Evolutionary conservation across 2,113 vertebrate genomes (phyloP).

Genomic region (Noturus placidus): DNA sequence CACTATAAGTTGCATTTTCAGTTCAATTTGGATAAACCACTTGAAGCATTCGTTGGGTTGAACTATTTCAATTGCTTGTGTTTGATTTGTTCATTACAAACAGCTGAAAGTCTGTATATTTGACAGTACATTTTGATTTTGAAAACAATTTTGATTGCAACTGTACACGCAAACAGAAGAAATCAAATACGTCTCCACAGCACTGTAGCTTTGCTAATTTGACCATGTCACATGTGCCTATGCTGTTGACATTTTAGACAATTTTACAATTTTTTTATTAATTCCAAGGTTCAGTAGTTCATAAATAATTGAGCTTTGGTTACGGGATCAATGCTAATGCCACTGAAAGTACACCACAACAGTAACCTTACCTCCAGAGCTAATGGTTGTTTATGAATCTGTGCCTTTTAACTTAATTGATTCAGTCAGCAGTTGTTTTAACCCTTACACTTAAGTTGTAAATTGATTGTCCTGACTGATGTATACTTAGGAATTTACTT

Average conservation of each 20-base stretch:
- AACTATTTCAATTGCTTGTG: too few species aligned
- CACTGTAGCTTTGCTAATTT: not conserved
- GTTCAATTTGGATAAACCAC: too few species aligned
- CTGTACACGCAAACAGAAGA: not conserved
- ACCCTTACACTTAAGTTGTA: conserved; percentile 22
- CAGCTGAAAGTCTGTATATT: too few species aligned
- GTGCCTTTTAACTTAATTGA: conserved; percentile 53
- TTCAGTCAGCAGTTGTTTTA: conserved; percentile 43
- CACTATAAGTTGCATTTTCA: too few species aligned
- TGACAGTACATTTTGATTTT: too few species aligned
- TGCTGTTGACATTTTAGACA: conserved; percentile 39
- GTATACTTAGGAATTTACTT: not conserved
- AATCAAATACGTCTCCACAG: too few species aligned
- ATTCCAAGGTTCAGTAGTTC: conserved; percentile 32
- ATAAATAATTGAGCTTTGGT: conserved; percentile 56
- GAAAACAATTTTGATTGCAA: too few species aligned
- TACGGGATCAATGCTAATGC: conserved; percentile 54
- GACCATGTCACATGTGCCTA: not conserved
- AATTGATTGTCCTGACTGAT: not conserved
- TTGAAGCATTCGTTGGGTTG: too few species aligned
- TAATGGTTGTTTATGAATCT: conserved; percentile 51
- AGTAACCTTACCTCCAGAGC: conserved; percentile 49
- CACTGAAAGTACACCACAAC: conserved; percentile 33
- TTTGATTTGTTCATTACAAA: too few species aligned
- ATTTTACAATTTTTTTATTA: conserved; percentile 19